Percentiles rank a stretch among this genome's conserved stretches.
Conservation (phyloP, 2,113 vertebrate genomes). For the Bombycilla garrulus region DNA sequence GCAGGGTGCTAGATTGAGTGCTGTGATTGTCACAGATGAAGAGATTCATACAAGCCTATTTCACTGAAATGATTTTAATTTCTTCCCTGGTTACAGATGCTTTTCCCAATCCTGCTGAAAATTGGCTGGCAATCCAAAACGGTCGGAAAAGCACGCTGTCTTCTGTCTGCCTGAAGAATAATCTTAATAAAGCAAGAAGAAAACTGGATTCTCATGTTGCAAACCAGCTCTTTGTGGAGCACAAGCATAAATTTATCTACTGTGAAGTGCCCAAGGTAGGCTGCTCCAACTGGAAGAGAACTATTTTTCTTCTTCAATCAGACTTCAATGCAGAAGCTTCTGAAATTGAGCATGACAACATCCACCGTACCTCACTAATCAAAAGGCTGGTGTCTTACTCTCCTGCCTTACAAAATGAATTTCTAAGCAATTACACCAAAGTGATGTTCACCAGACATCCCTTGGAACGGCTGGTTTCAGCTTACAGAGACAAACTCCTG, state of each 20-base stretch:
- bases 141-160: constrained; percentile 7
- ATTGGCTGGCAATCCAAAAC: constrained; percentile 46
- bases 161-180: constrained; percentile 30
- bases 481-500: constrained; percentile 71
- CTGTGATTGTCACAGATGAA: not conserved
- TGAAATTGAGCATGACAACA: constrained; percentile 7
- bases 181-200: not conserved
- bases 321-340: not conserved
- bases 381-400: constrained; percentile 39
- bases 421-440: constrained; percentile 63
- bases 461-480: constrained; percentile 68
- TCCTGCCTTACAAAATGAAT: not conserved
- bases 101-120: not conserved
- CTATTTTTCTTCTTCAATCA: constrained; percentile 55
- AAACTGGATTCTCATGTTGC: not conserved
- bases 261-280: constrained; percentile 73
- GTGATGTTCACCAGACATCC: constrained; percentile 71
- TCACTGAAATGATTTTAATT: not conserved
- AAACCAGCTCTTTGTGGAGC: constrained; percentile 60
- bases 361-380: constrained; percentile 30
- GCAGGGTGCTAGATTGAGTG: not conserved
- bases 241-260: constrained; percentile 61
- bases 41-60: not conserved
- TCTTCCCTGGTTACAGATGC: not conserved
- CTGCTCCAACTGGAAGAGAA: constrained; percentile 72